A percentile compares a stretch with the other conserved stretches of the same genome.
These are phyloP conservation scores for Sebastes flavidus DNA, from an alignment of 2,797 vertebrate species.

Conservation along the genomic window DNA sequence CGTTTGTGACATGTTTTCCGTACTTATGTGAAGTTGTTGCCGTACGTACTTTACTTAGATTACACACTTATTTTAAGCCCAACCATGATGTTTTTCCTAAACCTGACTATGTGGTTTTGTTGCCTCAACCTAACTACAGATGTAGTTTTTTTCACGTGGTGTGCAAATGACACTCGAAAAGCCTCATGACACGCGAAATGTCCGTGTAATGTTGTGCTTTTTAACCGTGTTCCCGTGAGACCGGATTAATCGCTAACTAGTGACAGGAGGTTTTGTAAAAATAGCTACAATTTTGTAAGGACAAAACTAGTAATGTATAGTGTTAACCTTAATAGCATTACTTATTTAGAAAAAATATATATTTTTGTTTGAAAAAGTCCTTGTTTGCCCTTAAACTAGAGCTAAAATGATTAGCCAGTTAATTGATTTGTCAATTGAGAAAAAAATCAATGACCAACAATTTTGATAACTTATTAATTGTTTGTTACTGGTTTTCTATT, in stretches of 20 bases:
- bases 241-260: not conserved
- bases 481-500: not conserved
- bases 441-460: not conserved
- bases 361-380: not conserved
- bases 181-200: too few relatives aligned
- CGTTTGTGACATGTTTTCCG: too few relatives aligned
- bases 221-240: too few relatives aligned
- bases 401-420: not conserved
- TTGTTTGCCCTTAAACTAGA: not conserved
- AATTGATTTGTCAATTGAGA: not conserved
- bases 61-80: too few relatives aligned
- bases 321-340: not conserved
- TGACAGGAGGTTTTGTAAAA: not conserved
- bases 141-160: too few relatives aligned
- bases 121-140: too few relatives aligned
- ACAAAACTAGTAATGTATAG: not conserved
- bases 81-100: too few relatives aligned
- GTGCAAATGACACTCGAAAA: too few relatives aligned
- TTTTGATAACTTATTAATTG: not conserved
- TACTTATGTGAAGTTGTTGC: too few relatives aligned
- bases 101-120: too few relatives aligned
- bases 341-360: not conserved
- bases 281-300: not conserved
- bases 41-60: too few relatives aligned
- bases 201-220: too few relatives aligned